Percentiles rank a stretch among this genome's conserved stretches.
phyloP scores from a whole-genome alignment of 2,888 invertebrate species.

The Salticus scenicus region DNA sequence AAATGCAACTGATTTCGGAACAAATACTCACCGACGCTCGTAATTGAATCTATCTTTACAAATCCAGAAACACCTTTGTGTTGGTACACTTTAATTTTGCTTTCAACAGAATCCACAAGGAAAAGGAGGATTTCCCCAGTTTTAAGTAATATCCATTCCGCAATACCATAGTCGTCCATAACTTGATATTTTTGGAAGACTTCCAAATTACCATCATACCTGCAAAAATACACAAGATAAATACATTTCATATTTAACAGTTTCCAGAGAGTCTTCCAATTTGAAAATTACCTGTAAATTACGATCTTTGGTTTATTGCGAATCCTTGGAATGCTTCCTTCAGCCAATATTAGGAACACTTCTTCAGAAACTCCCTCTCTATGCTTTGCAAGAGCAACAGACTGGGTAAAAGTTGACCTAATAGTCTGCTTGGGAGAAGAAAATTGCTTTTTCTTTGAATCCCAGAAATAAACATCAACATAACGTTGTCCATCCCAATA shows the following conservation, averaged over 20 bases:
- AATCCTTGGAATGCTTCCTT: slow-evolving; percentile 41
- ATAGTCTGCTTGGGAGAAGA: slow-evolving; percentile 24
- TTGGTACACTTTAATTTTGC: slow-evolving; percentile 43
- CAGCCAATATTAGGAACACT: slow-evolving; percentile 37
- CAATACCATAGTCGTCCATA: slow-evolving; percentile 34
- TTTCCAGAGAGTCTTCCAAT: too few relatives aligned
- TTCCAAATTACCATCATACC: background rate
- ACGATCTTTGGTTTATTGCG: slow-evolving; percentile 39
- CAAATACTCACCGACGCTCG: slow-evolving; percentile 38
- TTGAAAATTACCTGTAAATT: slow-evolving; percentile 41
- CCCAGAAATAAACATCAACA: slow-evolving; percentile 57
- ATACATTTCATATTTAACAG: background rate
- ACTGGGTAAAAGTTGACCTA: slow-evolving; percentile 39
- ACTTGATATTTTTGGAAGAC: slow-evolving; percentile 43
- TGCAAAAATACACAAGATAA: background rate
- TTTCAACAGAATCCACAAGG: slow-evolving; percentile 10
- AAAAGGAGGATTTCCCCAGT: slow-evolving; percentile 55
- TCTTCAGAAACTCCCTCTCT: background rate
- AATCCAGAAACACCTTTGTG: slow-evolving; percentile 60
- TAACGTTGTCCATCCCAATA: background rate
- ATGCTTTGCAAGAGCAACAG: slow-evolving; percentile 41
- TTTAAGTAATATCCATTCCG: slow-evolving; percentile 35
- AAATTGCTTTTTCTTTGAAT: slow-evolving; percentile 22
- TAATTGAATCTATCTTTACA: slow-evolving; percentile 45
- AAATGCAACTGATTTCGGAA: too few relatives aligned